A percentile compares a stretch with the other conserved stretches of the same genome.
Conservation (phyloP, 1,140 invertebrate species). For the Bombyx mandarina region DNA sequence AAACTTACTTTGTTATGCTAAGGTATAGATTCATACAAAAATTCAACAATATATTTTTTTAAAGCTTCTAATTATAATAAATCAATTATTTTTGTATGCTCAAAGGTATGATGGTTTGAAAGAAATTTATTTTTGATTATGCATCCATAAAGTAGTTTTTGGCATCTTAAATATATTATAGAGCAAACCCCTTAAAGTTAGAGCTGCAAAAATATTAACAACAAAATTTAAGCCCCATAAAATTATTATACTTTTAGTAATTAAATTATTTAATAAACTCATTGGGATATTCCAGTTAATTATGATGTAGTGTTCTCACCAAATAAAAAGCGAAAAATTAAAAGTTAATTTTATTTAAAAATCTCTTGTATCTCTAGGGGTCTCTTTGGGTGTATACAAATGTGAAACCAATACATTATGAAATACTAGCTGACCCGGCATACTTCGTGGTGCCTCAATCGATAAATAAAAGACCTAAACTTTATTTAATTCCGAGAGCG, state of each 20-base stretch:
- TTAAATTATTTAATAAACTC: slow-evolving; percentile 56
- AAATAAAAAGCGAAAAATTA: slow-evolving; percentile 28
- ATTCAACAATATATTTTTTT: slow-evolving; percentile 53
- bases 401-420: too few species aligned
- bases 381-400: too few species aligned
- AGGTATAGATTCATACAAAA: slow-evolving; percentile 30
- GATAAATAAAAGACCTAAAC: too few species aligned
- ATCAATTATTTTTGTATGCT: slow-evolving; percentile 63
- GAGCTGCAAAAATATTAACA: slow-evolving; percentile 23
- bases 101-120: slow-evolving; percentile 15
- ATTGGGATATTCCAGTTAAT: slow-evolving; percentile 41
- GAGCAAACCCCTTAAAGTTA: not conserved
- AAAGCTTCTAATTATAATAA: slow-evolving; percentile 66
- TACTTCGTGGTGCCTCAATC: too few species aligned
- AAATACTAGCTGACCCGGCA: too few species aligned
- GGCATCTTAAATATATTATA: slow-evolving; percentile 2
- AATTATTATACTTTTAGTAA: slow-evolving; percentile 25
- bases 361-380: too few species aligned
- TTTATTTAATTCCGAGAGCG: too few species aligned
- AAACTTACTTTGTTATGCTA: slow-evolving; percentile 49
- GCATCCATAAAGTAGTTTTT: slow-evolving; percentile 49
- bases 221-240: slow-evolving; percentile 35
- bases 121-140: slow-evolving; percentile 30
- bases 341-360: too few species aligned
- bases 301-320: slow-evolving; percentile 56